Evolutionary conservation across 2,113 vertebrate species (phyloP).

Genomic region (Pollachius pollachius): DNA sequence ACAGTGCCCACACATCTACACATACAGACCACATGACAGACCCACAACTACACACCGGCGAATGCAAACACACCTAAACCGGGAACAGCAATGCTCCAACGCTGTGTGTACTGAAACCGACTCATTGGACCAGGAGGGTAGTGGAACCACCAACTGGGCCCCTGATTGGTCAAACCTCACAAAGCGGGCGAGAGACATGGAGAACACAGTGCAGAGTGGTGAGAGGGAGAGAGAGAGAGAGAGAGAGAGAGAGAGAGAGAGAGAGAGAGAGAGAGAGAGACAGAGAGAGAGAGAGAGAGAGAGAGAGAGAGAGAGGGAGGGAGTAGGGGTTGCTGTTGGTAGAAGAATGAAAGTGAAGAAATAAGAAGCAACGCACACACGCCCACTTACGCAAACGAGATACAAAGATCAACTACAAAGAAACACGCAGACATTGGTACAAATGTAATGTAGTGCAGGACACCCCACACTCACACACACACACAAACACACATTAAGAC

Average conservation of each 20-base stretch:
- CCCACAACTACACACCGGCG: constrained; percentile 18
- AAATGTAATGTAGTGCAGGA: neutral
- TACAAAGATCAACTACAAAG: no score
- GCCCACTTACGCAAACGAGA: no score
- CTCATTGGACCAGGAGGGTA: constrained; percentile 66
- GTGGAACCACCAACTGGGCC: constrained; percentile 69
- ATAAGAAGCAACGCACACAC: no score
- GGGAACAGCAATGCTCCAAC: constrained; percentile 54
- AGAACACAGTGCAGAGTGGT: neutral
- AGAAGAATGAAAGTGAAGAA: constrained; percentile 18
- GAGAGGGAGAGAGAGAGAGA: neutral
- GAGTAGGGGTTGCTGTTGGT: constrained; percentile 17
- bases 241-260: constrained; percentile 8
- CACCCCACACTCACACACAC: constrained; percentile 10
- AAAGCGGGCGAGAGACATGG: constrained; percentile 4
- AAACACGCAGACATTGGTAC: neutral
- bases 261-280: neutral
- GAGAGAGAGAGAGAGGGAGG: constrained; percentile 35
- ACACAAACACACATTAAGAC: constrained; percentile 14
- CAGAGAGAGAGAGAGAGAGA: constrained; percentile 3
- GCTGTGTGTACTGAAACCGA: constrained; percentile 71
- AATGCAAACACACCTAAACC: neutral
- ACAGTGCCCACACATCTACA: neutral
- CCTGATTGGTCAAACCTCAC: constrained; percentile 55
- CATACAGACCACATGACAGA: no score